Evolutionary conservation across 2,888 invertebrate genomes (phyloP), one percentile per base, ranked within the genome.

Genomic region (Cryptus armator): DNA sequence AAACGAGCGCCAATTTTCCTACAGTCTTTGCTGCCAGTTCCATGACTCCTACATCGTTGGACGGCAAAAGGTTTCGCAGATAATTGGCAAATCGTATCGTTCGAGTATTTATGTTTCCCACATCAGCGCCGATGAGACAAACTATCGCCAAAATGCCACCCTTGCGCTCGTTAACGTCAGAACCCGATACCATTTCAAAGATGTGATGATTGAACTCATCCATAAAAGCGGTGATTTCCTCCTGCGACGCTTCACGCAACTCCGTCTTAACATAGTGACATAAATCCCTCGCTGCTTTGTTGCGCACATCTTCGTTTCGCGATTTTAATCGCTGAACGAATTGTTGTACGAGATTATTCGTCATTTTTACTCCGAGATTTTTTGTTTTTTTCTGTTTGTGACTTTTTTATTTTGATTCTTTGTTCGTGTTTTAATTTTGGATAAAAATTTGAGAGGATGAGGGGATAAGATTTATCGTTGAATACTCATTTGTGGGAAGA

Each of bases 131-230:
- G 88, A 99, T 98, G 7, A 99, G 95, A 91, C 98, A 98, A 89
- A 98, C 98, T 91, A 99, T 99, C 7, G 99, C 99, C 79, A 99
- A 94, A 86, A 99, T 98, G 77, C 98, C 99, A 83, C 99, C 99
- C 94, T 99, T 99, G 92, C 98, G 98, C 93, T 99, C 99, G 94
- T 98, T 97, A 48, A 97, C 96, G 93, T 99, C 99, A 66, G 97
- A 96, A 89, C 98, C 98, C 14, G 98, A 98, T 2, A 99, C 98
- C 99, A 99, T 98, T 93, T 98, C 98, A 93, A 98, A 98, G 88
- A 99, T 99, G 92, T 98, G 98, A 92, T 98, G 98, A 93, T 99
- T 99, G 92, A 99, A 98, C 88, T 98, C 98, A 93, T 99, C 99
- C 94, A 99, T 97, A 93, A 99, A 99, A 84, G 96, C 95, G 32